Conservation (phyloP, 2,113 vertebrate species). For the Gymnarchus niloticus region DNA sequence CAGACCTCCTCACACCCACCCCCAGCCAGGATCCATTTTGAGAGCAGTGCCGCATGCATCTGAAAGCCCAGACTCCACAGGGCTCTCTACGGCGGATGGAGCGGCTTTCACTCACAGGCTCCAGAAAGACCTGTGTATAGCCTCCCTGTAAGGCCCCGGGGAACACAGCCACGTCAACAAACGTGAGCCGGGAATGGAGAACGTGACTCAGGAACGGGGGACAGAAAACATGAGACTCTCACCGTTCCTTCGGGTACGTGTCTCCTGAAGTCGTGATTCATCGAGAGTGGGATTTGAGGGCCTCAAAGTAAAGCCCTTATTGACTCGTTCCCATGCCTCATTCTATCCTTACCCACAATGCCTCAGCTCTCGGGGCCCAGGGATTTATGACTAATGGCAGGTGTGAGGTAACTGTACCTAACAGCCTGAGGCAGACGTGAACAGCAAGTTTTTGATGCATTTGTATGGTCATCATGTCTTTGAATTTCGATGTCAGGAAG, state of each 20-base stretch:
- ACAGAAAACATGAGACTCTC: background rate
- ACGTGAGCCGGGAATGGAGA: background rate
- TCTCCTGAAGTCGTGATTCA: too few relatives aligned
- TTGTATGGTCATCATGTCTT: background rate
- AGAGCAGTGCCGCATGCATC: background rate
- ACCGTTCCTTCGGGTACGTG: background rate
- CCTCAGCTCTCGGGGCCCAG: background rate
- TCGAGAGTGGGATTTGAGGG: background rate
- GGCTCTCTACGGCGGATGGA: background rate
- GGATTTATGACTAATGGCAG: background rate
- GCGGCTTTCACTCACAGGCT: slow-evolving; percentile 10
- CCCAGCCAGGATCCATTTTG: background rate
- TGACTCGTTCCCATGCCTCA: background rate
- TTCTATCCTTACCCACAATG: background rate
- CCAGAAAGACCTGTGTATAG: slow-evolving; percentile 3
- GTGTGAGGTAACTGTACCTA: background rate
- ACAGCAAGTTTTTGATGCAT: background rate
- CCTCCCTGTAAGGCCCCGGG: background rate
- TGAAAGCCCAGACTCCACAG: background rate
- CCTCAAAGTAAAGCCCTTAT: background rate
- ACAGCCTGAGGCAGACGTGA: background rate
- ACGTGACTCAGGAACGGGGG: background rate
- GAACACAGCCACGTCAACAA: background rate
- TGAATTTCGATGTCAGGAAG: background rate
- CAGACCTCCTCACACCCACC: background rate